A percentile compares a stretch with the other conserved stretches of the same genome.
These are phyloP conservation scores for Myopa tessellatipennis DNA, from an alignment of 2,888 invertebrate species.

Conservation along the genomic window DNA sequence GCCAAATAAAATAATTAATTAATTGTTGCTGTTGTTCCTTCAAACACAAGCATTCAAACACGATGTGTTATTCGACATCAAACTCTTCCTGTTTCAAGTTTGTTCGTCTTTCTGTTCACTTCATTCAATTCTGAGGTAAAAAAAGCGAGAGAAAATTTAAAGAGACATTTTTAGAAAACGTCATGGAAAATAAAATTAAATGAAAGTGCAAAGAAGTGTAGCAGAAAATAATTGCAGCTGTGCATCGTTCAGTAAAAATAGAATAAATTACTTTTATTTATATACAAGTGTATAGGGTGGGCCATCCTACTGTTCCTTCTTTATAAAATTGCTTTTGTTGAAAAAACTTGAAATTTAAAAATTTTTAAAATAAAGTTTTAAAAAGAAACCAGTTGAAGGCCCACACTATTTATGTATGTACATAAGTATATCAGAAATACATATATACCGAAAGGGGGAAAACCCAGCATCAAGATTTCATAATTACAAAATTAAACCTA, in stretches of 20 bases:
- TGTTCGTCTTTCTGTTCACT: not conserved
- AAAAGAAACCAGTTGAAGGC: no score
- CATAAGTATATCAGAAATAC: no score
- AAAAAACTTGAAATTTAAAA: no score
- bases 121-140: not conserved
- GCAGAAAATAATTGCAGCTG: conserved; percentile 4
- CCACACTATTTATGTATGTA: no score
- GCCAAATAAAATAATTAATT: conserved; percentile 2
- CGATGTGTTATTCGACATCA: not conserved
- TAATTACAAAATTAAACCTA: no score
- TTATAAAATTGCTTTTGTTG: no score
- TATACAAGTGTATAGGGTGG: no score
- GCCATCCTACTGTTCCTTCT: no score
- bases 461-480: no score
- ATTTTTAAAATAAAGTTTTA: no score
- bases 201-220: conserved; percentile 6
- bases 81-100: not conserved
- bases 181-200: not conserved
- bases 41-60: not conserved
- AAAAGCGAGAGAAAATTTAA: not conserved
- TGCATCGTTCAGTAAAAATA: not conserved
- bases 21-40: not conserved
- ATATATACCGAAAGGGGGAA: no score
- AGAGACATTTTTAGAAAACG: not conserved
- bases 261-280: no score